Base-by-base conservation (phyloP, 1,140 invertebrate genomes). In the Stegodyphus mimosarum region DNA sequence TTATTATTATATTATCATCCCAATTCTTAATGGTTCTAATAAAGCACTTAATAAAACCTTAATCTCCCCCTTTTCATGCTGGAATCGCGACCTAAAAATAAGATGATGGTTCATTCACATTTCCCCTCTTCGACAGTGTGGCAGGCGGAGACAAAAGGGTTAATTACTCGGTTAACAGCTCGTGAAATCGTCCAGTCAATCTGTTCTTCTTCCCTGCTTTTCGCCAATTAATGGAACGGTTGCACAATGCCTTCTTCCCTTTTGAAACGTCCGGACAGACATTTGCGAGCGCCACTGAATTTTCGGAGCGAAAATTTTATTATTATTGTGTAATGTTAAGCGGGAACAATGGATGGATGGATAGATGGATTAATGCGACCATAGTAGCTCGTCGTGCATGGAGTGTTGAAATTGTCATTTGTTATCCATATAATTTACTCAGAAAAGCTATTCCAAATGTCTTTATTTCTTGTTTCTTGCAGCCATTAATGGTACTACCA, bases 111-210 rank as follows among this genome's bases (percentile, higher is more conserved):
- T 33, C 33, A 33, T 33, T 33, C 33, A 33, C 33, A 33, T 33
- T 33, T 33, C 81, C 81, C 72, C 51, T 49, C 4, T 76, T 18
- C 13, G 50, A 49, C 7, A 66, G 55, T 52, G 73, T 69, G 81
- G 72, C 73, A 60, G 81, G 81, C 53, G 81, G 81, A 84, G 81
- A 84, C 81, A 84, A 84, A 84, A 84, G 81, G 81, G 81, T 84
- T 84, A 84, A 84, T 84, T 84, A 84, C 81, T 84, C 81, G 81
- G 81, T 84, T 84, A 84, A 84, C 81, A 84, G 81, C 81, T 84
- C 81, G 81, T 76, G 81, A 84, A 84, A 84, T 84, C 81, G 81
- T 84, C 81, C 73, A 84, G 81, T 84, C 81, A 84, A 84, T 84
- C 81, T 84, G 81, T 84, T 84, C 81, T 75, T 84, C 81, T 84